Evolutionary conservation across 2,113 vertebrate species (phyloP), one percentile per base, ranked within the genome.

Genomic region (Peromyscus polionotus): DNA sequence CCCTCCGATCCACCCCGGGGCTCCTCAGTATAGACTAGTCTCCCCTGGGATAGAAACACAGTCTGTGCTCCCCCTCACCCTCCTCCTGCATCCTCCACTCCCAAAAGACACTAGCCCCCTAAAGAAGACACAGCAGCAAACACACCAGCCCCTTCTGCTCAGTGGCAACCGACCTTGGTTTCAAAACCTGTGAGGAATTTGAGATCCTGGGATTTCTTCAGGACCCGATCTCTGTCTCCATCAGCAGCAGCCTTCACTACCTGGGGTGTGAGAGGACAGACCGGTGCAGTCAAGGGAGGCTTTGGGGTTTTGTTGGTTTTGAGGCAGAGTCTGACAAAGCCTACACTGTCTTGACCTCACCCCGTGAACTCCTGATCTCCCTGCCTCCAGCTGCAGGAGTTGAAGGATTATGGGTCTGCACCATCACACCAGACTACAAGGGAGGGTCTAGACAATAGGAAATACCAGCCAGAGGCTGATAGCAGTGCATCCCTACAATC

Each of bases 161-260:
- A 33, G n/a, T 67, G 39, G 67, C 42, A 42, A 28, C 98, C 97
- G 67, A 99, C 99, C 99, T 99, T 99, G 75, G 99, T 98, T 98
- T 99, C 99, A 39, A 99, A 99, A 31, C 99, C 99, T 0, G 99
- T 99, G 94, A 99, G 98, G 97, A 99, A 99, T 92, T 99, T 99
- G 86, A 99, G 98, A 81, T 99, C 99, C 65, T 91, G 98, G 1
- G 99, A 99, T 97, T 99, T 99, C 95, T 98, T 98, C 0, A 99
- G 98, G 88, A 99, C 99, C 4, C 97, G 98, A 5, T 97, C 98
- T 92, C 98, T 96, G 98, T 99, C 99, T 3, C 99, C 99, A 0
- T 99, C 97, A 0, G 99, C 99, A 0, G 99, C 99, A 0, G 99
- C 99, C 63, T 99, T 98, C 83, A 99, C 99, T 96, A 99, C 99